Conservation (phyloP, 2,888 invertebrate species). For the Eristalis intricaria region DNA sequence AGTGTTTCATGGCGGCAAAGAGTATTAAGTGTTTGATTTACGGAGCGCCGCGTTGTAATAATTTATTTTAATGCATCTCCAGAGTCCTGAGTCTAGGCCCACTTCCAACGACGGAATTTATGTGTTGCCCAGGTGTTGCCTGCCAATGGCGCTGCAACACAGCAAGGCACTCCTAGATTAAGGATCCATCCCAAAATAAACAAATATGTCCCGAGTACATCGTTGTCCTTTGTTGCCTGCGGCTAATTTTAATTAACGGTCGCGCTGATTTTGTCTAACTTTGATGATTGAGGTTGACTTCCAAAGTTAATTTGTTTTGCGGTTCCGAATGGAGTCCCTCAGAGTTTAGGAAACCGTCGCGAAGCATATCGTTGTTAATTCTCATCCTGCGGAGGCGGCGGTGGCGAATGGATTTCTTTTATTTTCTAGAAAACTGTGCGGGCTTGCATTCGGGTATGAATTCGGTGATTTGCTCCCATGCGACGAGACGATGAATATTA, state of each 20-base stretch:
- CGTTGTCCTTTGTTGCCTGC: background rate
- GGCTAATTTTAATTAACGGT: background rate
- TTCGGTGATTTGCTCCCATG: background rate
- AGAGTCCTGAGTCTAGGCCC: background rate
- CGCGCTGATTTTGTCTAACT: background rate
- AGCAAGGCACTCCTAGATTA: background rate
- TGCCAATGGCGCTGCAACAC: background rate
- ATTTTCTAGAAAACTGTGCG: background rate
- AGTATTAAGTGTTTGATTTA: background rate
- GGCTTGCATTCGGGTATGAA: background rate
- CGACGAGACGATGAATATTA: background rate
- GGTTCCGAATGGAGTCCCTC: background rate
- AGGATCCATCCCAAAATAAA: background rate
- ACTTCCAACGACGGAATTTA: no score
- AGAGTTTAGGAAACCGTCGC: background rate
- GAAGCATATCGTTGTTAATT: background rate
- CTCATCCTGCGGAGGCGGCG: background rate
- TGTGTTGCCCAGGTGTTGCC: background rate
- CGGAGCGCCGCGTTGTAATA: background rate
- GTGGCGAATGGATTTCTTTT: background rate
- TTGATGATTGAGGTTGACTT: background rate
- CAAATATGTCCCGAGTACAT: background rate
- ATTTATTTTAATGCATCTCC: background rate
- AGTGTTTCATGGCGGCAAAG: background rate
- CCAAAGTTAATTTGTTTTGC: background rate